These are phyloP conservation scores for Nannoperca australis DNA, from an alignment of 2,797 vertebrate genomes.

Conservation along the genomic window DNA sequence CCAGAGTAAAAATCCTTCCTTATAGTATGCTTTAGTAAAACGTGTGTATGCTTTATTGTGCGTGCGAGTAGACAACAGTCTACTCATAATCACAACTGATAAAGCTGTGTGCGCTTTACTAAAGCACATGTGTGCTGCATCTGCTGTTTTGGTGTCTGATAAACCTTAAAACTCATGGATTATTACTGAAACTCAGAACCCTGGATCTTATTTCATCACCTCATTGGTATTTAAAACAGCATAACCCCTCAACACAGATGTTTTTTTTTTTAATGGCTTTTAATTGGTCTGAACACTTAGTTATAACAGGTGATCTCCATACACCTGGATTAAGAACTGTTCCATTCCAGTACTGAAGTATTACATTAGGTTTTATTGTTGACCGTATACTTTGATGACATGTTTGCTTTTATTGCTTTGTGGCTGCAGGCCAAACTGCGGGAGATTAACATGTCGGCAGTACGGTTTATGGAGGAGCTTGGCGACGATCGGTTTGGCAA, in stretches of 20 bases:
- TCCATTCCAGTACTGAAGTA: conserved; percentile 11
- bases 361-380: conserved; percentile 16
- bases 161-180: neutral
- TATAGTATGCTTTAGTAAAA: too few species aligned
- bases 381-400: conserved; percentile 25
- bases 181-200: neutral
- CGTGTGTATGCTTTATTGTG: too few species aligned
- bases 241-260: neutral
- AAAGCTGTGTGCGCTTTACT: too few species aligned
- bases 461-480: conserved; percentile 96
- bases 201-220: neutral
- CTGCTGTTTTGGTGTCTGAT: neutral
- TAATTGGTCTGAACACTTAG: neutral
- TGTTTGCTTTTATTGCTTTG: conserved; percentile 37
- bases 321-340: conserved; percentile 5
- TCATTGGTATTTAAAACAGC: neutral
- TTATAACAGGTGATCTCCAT: neutral
- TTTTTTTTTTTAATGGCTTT: neutral
- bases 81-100: too few species aligned
- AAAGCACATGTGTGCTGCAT: too few species aligned
- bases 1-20: conserved; percentile 1
- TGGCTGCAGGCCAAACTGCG: conserved; percentile 89
- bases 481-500: conserved; percentile 98
- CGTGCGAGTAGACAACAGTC: too few species aligned
- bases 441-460: conserved; percentile 93